A percentile compares a stretch with the other conserved stretches of the same genome.
phyloP scores from a whole-genome alignment of 53 echinoderm and acorn worm genomes.

The Paracentrotus lividus region DNA sequence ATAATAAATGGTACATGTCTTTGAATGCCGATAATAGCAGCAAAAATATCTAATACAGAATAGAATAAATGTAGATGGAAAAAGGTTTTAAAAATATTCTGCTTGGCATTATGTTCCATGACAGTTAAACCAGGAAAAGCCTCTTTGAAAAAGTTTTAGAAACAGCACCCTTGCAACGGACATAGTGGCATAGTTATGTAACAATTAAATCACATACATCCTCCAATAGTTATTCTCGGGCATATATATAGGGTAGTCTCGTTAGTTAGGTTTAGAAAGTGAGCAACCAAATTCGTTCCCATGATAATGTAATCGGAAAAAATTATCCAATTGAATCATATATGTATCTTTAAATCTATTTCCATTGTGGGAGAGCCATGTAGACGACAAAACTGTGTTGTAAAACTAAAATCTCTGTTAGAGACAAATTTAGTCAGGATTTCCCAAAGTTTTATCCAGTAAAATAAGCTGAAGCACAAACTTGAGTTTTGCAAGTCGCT shows the following conservation, averaged over 20 bases:
- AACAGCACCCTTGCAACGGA: background rate
- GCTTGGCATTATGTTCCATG: background rate
- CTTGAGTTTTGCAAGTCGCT: background rate
- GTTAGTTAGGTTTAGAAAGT: too few species aligned
- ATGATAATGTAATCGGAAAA: too few species aligned
- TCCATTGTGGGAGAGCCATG: too few species aligned
- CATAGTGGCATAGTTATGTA: background rate
- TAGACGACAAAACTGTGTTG: too few species aligned
- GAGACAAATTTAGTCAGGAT: too few species aligned
- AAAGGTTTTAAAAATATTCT: background rate
- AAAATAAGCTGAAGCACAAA: background rate
- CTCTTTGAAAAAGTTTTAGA: slow-evolving; percentile 5
- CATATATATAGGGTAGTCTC: background rate
- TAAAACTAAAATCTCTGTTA: too few species aligned
- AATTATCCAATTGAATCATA: too few species aligned
- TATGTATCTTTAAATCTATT: too few species aligned
- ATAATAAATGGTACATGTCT: too few species aligned
- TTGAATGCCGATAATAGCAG: background rate
- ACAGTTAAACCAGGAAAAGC: background rate
- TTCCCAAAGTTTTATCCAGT: too few species aligned
- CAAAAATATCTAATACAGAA: too few species aligned
- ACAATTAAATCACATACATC: background rate
- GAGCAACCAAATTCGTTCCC: too few species aligned
- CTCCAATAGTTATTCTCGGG: background rate
- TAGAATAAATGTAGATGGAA: background rate